A percentile compares a stretch with the other conserved stretches of the same genome.
These are phyloP conservation scores for Trichechus manatus DNA, from an alignment of 2,113 vertebrate species.

Conservation along the genomic window DNA sequence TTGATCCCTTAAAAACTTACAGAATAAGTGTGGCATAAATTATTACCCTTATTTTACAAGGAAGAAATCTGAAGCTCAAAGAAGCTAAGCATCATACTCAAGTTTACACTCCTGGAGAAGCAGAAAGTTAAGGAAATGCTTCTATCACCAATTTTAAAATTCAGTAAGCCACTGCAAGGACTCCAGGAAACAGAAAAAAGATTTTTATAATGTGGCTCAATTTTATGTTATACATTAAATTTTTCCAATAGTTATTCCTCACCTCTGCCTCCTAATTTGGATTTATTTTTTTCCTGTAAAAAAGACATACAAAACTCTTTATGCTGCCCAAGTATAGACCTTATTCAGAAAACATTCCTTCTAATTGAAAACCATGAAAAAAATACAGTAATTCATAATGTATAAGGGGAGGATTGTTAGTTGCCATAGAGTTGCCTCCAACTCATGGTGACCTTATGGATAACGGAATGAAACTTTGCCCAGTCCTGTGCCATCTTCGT, in stretches of 20 bases:
- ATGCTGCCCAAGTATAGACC: not conserved
- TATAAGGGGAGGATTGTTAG: not conserved
- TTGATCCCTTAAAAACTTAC: conserved; percentile 33
- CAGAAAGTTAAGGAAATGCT: not conserved
- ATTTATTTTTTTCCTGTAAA: not conserved
- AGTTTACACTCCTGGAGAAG: not conserved
- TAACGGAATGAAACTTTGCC: not conserved
- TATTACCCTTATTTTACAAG: not conserved
- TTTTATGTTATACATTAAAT: not conserved
- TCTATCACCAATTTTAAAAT: not conserved
- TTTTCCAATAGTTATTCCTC: not conserved
- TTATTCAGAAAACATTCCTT: not conserved
- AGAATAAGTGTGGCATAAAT: not conserved
- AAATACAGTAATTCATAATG: not conserved
- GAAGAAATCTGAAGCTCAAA: not conserved
- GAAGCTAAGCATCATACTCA: not conserved
- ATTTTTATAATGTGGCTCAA: not conserved
- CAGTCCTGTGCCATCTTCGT: not conserved
- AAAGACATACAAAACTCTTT: not conserved
- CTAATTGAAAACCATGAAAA: not conserved
- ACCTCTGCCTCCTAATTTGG: not conserved
- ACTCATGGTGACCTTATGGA: not conserved
- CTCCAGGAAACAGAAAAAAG: not conserved
- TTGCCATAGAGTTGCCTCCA: not conserved
- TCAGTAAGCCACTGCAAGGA: not conserved